phyloP scores from a whole-genome alignment of 2,888 invertebrate genomes.

The Pseudoips prasinana region DNA sequence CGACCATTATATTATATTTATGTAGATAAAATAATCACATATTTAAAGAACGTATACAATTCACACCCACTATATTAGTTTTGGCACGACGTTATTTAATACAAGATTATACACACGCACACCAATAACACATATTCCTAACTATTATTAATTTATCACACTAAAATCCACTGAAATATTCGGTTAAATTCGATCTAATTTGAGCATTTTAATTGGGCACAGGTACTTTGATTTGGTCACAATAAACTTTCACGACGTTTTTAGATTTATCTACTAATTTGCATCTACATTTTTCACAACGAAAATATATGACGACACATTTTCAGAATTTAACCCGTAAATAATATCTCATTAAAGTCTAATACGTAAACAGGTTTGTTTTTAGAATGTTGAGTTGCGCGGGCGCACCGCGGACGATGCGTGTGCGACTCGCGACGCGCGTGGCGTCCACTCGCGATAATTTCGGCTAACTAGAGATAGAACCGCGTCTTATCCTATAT shows the following conservation, averaged over 20 bases:
- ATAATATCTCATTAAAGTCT: no score
- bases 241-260: no score
- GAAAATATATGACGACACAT: constrained; percentile 1
- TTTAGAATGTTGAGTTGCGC: constrained; percentile 11
- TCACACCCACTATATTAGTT: constrained; percentile 46
- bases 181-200: constrained; percentile 13
- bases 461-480: constrained; percentile 44
- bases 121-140: constrained; percentile 11
- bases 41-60: constrained; percentile 50
- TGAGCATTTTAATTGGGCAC: constrained; percentile 23
- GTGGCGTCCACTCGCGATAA: constrained; percentile 47
- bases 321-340: no score
- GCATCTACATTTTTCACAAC: no score
- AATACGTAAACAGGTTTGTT: no score
- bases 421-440: constrained; percentile 17
- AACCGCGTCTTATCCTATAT: constrained; percentile 50
- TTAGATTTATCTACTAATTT: no score
- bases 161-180: constrained; percentile 11
- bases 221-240: no score
- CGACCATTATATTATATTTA: constrained; percentile 43
- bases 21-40: constrained; percentile 39
- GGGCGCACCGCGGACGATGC: constrained; percentile 29
- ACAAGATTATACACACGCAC: constrained; percentile 24
- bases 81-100: constrained; percentile 45
- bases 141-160: constrained; percentile 23